Evolutionary conservation across 2,888 invertebrate genomes (phyloP).

Genomic region (Polyploca ridens): DNA sequence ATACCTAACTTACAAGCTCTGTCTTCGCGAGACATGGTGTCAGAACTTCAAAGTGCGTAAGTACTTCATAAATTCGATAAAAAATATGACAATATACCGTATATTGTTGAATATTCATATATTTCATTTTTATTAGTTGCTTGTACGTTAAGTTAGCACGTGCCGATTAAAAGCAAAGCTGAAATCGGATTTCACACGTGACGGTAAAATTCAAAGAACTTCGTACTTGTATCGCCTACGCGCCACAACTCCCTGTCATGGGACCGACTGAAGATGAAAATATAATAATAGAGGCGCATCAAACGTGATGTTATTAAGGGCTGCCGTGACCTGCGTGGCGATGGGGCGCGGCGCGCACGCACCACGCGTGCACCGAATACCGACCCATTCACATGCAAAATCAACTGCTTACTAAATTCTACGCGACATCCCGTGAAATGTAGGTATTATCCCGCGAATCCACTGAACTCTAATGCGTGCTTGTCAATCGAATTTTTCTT

Average conservation of each 20-base stretch:
- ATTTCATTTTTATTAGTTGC: too few relatives aligned
- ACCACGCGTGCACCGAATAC: slow-evolving; percentile 73
- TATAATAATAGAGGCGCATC: slow-evolving; percentile 84
- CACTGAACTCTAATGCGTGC: slow-evolving; percentile 36
- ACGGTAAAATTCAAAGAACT: slow-evolving; percentile 57
- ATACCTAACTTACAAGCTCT: slow-evolving; percentile 41
- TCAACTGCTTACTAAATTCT: slow-evolving; percentile 61
- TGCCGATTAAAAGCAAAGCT: slow-evolving; percentile 18
- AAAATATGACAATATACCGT: too few relatives aligned
- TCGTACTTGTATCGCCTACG: slow-evolving; percentile 52
- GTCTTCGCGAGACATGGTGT: not conserved
- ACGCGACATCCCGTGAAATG: slow-evolving; percentile 54
- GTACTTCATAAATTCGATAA: too few relatives aligned
- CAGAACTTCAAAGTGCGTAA: not conserved
- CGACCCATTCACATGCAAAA: slow-evolving; percentile 76
- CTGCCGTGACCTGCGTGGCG: slow-evolving; percentile 75
- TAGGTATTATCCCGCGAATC: slow-evolving; percentile 51
- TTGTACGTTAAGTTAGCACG: not conserved
- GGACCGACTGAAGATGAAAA: slow-evolving; percentile 80
- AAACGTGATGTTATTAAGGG: slow-evolving; percentile 84
- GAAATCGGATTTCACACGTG: slow-evolving; percentile 45
- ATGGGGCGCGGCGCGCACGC: slow-evolving; percentile 67
- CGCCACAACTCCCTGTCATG: slow-evolving; percentile 70
- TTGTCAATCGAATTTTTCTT: slow-evolving; percentile 6
- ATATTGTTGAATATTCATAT: too few relatives aligned